phyloP scores from a whole-genome alignment of 2,888 invertebrate genomes.

The Pandemis corylana region DNA sequence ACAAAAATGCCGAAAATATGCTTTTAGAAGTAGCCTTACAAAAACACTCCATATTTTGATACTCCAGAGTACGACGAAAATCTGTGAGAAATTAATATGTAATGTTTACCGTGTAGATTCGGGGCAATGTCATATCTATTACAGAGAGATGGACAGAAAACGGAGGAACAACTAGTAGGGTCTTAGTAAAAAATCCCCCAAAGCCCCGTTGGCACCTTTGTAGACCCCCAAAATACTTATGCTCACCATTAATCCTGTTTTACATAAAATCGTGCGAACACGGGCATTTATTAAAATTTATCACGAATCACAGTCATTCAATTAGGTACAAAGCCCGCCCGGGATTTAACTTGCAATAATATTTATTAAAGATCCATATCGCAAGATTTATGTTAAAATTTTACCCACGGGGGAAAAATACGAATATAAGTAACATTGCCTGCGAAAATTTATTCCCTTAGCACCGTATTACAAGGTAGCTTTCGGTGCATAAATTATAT shows the following conservation, averaged over 20 bases:
- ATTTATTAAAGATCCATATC: slow-evolving; percentile 57
- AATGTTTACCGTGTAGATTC: too few species aligned
- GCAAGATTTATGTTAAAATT: slow-evolving; percentile 54
- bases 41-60: too few species aligned
- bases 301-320: slow-evolving; percentile 32
- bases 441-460: slow-evolving; percentile 56
- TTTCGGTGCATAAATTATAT: slow-evolving; percentile 61
- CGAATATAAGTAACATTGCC: slow-evolving; percentile 45
- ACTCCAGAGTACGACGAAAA: too few species aligned
- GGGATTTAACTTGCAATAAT: slow-evolving; percentile 55
- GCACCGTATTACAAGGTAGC: slow-evolving; percentile 52
- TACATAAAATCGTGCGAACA: neutral
- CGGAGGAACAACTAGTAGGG: too few species aligned
- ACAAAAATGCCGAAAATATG: too few species aligned
- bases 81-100: too few species aligned
- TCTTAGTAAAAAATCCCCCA: too few species aligned
- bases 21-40: too few species aligned
- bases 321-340: slow-evolving; percentile 38
- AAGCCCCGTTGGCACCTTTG: too few species aligned
- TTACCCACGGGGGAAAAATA: slow-evolving; percentile 47
- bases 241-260: neutral
- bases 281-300: slow-evolving; percentile 12
- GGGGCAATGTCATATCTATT: too few species aligned
- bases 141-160: too few species aligned
- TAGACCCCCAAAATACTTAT: too few species aligned